phyloP scores from a whole-genome alignment of 2,113 vertebrate genomes.

The Ellobius talpinus region DNA sequence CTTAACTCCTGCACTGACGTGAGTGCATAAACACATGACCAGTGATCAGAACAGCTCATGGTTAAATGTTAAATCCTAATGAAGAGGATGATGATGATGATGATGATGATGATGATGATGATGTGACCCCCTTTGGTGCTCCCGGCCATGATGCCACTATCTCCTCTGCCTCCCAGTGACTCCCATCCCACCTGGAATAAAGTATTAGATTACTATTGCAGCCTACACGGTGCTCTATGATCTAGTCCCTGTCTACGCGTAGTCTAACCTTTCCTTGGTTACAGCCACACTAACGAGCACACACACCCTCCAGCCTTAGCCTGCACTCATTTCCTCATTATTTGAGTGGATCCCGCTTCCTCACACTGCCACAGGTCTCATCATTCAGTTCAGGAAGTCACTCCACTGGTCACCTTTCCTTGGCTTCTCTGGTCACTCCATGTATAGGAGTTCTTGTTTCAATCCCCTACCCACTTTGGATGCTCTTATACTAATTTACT shows the following conservation, averaged over 20 bases:
- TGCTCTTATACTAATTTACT: background rate
- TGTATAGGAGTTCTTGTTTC: background rate
- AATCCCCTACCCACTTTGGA: background rate
- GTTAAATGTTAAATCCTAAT: background rate
- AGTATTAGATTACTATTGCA: background rate
- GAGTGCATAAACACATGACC: background rate
- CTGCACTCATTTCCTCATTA: background rate
- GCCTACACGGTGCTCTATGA: background rate
- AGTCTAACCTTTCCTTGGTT: background rate
- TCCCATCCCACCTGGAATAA: background rate
- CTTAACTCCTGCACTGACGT: background rate
- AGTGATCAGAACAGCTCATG: background rate
- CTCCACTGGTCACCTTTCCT: background rate
- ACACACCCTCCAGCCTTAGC: background rate
- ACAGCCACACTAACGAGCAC: no score
- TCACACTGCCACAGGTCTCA: background rate
- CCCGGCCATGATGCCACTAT: background rate
- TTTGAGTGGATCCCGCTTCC: background rate
- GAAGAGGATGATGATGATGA: background rate
- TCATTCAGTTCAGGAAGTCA: background rate
- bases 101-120: no score
- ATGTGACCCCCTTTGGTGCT: background rate
- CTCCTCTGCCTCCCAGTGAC: background rate
- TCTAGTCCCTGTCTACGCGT: background rate
- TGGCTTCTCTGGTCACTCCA: background rate